Evolutionary conservation across 2,797 vertebrate genomes (phyloP).

Genomic region (Delichon dasypus): DNA sequence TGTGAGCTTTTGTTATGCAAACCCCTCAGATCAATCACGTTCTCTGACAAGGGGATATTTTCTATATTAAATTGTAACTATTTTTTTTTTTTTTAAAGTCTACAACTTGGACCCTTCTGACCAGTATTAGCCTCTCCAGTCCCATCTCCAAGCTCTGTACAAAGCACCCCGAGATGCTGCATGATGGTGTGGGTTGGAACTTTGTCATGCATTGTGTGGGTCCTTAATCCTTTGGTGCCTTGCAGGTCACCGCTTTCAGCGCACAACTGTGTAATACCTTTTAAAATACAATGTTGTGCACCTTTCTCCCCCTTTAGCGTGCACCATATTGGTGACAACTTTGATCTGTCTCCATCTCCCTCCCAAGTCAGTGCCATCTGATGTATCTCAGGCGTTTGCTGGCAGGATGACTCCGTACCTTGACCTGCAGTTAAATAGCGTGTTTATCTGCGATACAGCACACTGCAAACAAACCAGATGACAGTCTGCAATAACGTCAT

Average conservation of each 20-base stretch:
- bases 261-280: not conserved
- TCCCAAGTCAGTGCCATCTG: conserved; percentile 51
- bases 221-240: conserved; percentile 15
- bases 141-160: not conserved
- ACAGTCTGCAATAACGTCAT: conserved; percentile 60
- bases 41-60: not conserved
- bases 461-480: conserved; percentile 66
- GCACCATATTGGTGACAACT: conserved; percentile 48
- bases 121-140: not conserved
- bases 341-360: conserved; percentile 58
- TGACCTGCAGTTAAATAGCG: conserved; percentile 69
- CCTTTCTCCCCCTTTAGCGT: not conserved
- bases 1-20: not conserved
- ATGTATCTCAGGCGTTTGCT: conserved; percentile 53
- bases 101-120: not conserved
- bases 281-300: not conserved
- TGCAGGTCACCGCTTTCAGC: conserved; percentile 43
- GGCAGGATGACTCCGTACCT: conserved; percentile 44
- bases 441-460: conserved; percentile 63
- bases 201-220: not conserved
- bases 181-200: not conserved
- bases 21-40: not conserved
- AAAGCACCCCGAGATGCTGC: not conserved
- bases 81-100: not conserved
- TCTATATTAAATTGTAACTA: not conserved